phyloP scores from a whole-genome alignment of 2,113 vertebrate genomes.

The Corythornis cristatus region DNA sequence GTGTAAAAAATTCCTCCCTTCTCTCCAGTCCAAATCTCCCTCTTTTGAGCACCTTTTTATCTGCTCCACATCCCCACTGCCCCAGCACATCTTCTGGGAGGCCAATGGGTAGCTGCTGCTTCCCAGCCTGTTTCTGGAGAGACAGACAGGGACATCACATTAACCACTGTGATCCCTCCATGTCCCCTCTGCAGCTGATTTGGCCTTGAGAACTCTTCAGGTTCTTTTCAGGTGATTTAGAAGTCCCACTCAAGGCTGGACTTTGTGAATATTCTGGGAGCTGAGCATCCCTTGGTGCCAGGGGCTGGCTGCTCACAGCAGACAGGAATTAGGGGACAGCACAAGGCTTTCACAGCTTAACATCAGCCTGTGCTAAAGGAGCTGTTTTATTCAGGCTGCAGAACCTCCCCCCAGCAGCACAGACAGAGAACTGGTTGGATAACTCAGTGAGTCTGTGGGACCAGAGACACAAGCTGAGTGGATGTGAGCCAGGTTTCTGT shows the following conservation, averaged over 20 bases:
- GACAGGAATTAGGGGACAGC: background rate
- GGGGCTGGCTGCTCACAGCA: rapidly evolving
- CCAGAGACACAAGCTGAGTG: background rate
- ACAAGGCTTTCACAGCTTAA: background rate
- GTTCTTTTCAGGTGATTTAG: background rate
- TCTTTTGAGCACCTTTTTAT: background rate
- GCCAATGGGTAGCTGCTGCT: background rate
- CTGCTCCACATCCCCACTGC: rapidly evolving
- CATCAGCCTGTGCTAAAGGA: background rate
- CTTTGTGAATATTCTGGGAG: background rate
- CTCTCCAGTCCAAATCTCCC: no score
- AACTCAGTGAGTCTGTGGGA: background rate
- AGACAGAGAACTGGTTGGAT: background rate
- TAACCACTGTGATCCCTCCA: background rate
- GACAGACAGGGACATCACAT: background rate
- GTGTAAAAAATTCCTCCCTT: no score
- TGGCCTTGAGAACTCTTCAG: background rate
- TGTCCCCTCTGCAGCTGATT: background rate
- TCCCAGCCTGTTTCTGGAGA: background rate
- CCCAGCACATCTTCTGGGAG: background rate
- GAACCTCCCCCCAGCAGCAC: background rate
- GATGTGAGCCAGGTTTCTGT: background rate
- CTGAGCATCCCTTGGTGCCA: rapidly evolving
- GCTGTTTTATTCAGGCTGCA: rapidly evolving
- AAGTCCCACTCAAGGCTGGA: background rate